Percentiles rank a stretch among this genome's conserved stretches.
phyloP scores from a whole-genome alignment of 2,888 invertebrate genomes.

The Chymomyza fuscimana region DNA sequence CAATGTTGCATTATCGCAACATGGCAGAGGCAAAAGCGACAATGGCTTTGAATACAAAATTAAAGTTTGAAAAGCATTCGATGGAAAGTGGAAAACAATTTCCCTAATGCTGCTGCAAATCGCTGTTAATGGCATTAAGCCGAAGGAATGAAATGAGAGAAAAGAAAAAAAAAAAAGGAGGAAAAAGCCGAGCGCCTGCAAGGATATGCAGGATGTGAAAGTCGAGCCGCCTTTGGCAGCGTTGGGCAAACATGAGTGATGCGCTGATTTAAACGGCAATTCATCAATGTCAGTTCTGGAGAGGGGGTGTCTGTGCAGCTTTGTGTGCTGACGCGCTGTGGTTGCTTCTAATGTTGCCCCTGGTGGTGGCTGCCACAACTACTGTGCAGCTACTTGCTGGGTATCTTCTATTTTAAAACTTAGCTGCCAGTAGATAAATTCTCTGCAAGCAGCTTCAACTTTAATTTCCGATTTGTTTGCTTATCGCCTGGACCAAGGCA shows the following conservation, averaged over 20 bases:
- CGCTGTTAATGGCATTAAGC: slow-evolving; percentile 72
- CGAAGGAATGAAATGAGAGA: slow-evolving; percentile 8
- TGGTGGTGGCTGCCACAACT: slow-evolving; percentile 12
- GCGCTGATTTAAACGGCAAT: slow-evolving; percentile 79
- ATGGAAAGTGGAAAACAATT: slow-evolving; percentile 59
- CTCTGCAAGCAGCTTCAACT: slow-evolving; percentile 50
- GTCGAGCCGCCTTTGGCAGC: slow-evolving; percentile 48
- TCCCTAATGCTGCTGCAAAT: slow-evolving; percentile 65
- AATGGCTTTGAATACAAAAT: slow-evolving; percentile 54
- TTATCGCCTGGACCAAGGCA: slow-evolving; percentile 48
- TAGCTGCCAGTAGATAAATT: slow-evolving; percentile 12
- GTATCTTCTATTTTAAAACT: slow-evolving; percentile 17
- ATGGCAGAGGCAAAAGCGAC: slow-evolving; percentile 2
- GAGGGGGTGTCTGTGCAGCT: slow-evolving; percentile 29
- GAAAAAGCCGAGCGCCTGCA: slow-evolving; percentile 1
- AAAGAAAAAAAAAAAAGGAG: neutral
- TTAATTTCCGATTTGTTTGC: slow-evolving; percentile 72
- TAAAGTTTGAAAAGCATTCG: slow-evolving; percentile 39
- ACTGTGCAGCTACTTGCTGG: neutral
- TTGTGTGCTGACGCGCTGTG: slow-evolving; percentile 15
- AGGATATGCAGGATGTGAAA: slow-evolving; percentile 47
- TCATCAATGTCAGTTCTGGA: slow-evolving; percentile 77
- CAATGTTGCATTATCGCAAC: slow-evolving; percentile 51
- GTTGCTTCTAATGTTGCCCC: neutral
- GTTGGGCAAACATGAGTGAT: slow-evolving; percentile 75